A percentile compares a stretch with the other conserved stretches of the same genome.
These are phyloP conservation scores for Amphibalanus amphitrite DNA, from an alignment of 1,140 invertebrate species.

Conservation along the genomic window DNA sequence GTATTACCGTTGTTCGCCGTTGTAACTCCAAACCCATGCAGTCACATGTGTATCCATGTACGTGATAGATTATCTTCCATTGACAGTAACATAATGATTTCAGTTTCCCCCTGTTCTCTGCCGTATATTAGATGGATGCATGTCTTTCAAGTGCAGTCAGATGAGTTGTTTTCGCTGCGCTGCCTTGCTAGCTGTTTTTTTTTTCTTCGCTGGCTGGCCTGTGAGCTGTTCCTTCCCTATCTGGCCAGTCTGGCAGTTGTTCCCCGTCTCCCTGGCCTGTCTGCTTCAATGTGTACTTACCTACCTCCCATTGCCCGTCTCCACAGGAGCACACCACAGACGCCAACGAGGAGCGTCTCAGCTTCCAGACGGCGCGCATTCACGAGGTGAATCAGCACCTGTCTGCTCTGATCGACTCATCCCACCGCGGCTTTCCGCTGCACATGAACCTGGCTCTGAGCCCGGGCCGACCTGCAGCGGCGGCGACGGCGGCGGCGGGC, in stretches of 20 bases:
- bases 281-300: constrained; percentile 39
- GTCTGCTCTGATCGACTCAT: constrained; percentile 59
- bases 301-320: constrained; percentile 6
- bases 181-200: no score
- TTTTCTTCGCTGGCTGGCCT: no score
- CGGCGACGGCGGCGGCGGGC: constrained; percentile 13
- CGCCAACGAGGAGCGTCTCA: constrained; percentile 64
- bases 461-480: constrained; percentile 26
- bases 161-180: no score
- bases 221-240: constrained; percentile 79
- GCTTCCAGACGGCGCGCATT: constrained; percentile 65
- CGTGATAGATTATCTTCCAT: no score
- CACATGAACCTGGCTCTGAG: constrained; percentile 75
- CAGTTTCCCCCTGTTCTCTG: no score
- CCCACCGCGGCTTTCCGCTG: constrained; percentile 56
- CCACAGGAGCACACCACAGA: constrained; percentile 65
- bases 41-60: no score
- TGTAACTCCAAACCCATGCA: no score
- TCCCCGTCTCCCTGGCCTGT: constrained; percentile 70
- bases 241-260: constrained; percentile 68
- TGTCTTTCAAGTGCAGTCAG: no score
- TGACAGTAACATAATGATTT: no score
- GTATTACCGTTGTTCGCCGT: no score
- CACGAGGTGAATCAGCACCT: constrained; percentile 75
- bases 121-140: no score